Evolutionary conservation across 2,888 invertebrate species (phyloP).

Genomic region (Drosophila basisetae): DNA sequence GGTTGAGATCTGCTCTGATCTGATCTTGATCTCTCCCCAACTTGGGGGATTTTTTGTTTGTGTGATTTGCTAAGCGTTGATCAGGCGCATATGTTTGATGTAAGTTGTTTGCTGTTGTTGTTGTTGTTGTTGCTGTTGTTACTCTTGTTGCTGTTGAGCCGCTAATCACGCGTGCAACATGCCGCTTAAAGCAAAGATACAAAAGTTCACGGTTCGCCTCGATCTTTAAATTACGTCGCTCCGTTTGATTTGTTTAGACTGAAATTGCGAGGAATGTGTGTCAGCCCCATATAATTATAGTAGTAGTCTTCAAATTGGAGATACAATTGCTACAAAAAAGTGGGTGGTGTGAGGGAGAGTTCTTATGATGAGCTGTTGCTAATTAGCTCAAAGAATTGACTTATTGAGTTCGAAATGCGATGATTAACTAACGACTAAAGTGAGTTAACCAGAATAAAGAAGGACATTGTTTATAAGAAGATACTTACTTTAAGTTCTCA

Average conservation of each 20-base stretch:
- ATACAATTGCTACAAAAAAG: background rate
- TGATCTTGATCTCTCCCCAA: constrained; percentile 41
- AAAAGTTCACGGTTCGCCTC: constrained; percentile 49
- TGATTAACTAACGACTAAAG: background rate
- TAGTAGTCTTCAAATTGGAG: background rate
- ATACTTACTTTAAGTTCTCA: background rate
- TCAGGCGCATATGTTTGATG: constrained; percentile 78
- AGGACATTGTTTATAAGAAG: background rate
- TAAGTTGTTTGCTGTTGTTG: constrained; percentile 41
- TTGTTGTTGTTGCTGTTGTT: constrained; percentile 14
- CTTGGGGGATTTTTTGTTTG: constrained; percentile 28
- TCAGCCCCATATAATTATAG: constrained; percentile 43
- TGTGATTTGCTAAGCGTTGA: constrained; percentile 53
- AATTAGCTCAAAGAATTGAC: background rate
- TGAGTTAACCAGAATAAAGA: background rate
- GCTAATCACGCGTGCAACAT: constrained; percentile 78
- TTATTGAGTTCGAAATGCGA: background rate
- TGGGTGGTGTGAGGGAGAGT: background rate
- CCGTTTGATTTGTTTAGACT: constrained; percentile 44
- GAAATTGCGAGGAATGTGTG: constrained; percentile 62
- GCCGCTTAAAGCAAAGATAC: constrained; percentile 64
- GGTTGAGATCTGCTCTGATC: constrained; percentile 33
- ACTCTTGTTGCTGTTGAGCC: constrained; percentile 29
- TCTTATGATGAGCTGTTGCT: background rate
- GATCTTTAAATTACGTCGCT: constrained; percentile 32